phyloP scores from a whole-genome alignment of 92 coral and sea anemone genomes.

The Zoanthus gigantus region DNA sequence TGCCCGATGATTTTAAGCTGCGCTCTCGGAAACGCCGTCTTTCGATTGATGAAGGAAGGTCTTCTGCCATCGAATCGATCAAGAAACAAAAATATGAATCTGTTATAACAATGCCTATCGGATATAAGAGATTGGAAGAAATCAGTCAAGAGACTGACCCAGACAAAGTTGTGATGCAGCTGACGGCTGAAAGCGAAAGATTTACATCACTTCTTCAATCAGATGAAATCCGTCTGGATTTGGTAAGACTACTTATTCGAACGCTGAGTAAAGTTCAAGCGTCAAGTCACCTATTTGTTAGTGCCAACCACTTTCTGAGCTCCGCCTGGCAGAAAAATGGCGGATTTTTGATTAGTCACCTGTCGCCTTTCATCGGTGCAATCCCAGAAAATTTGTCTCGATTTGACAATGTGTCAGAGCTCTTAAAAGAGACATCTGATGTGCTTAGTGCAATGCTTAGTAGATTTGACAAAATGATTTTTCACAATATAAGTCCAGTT shows the following conservation, averaged over 20 bases:
- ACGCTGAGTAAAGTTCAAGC: slow-evolving; percentile 39
- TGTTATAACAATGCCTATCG: not conserved
- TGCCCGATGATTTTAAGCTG: not conserved
- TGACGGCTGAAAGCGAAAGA: slow-evolving; percentile 21
- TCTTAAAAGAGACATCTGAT: slow-evolving; percentile 38
- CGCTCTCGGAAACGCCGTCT: slow-evolving; percentile 31
- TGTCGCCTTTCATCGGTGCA: slow-evolving; percentile 26
- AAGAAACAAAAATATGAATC: slow-evolving; percentile 18
- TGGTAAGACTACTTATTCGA: slow-evolving; percentile 19
- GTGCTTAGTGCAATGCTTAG: slow-evolving; percentile 49
- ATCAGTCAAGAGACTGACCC: slow-evolving; percentile 26
- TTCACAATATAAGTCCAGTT: slow-evolving; percentile 55
- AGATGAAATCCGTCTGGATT: slow-evolving; percentile 5
- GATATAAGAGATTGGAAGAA: slow-evolving; percentile 25
- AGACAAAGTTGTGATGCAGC: slow-evolving; percentile 23
- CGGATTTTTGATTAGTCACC: slow-evolving; percentile 20
- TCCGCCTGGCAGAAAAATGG: slow-evolving; percentile 27
- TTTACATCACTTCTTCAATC: slow-evolving; percentile 24
- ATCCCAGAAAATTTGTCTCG: slow-evolving; percentile 13
- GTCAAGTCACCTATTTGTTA: not conserved
- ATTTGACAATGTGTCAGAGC: slow-evolving; percentile 25
- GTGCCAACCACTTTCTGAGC: slow-evolving; percentile 15
- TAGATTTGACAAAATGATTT: slow-evolving; percentile 45
- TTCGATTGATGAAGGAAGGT: not conserved
- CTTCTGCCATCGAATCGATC: not conserved